Evolutionary conservation across 2,113 vertebrate genomes (phyloP).

Genomic region (Pachyramphus minor): DNA sequence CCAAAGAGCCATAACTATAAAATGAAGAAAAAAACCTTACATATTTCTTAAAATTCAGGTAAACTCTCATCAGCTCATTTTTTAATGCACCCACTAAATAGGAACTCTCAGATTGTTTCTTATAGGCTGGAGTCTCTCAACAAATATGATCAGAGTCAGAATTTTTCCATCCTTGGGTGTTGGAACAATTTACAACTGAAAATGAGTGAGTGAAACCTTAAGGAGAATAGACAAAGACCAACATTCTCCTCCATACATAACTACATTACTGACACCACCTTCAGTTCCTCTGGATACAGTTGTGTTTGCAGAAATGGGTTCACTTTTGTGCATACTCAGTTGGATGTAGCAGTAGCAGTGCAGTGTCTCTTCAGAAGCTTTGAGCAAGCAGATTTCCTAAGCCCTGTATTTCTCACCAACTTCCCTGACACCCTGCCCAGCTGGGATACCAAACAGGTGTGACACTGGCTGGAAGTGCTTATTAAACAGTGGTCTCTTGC

Average conservation of each 20-base stretch:
- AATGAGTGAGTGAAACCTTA: background rate
- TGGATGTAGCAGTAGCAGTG: background rate
- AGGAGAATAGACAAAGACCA: background rate
- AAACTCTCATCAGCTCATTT: background rate
- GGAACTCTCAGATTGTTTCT: background rate
- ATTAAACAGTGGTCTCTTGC: background rate
- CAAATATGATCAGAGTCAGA: background rate
- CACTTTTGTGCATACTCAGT: background rate
- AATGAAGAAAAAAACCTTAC: background rate
- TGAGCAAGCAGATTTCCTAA: background rate
- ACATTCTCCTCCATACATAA: background rate
- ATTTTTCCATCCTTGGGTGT: background rate
- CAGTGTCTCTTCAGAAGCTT: background rate
- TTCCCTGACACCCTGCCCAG: background rate
- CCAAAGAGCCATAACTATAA: background rate
- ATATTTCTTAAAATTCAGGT: background rate
- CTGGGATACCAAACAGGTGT: background rate
- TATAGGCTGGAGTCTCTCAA: background rate
- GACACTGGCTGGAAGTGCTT: background rate
- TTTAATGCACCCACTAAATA: background rate
- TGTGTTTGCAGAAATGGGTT: background rate
- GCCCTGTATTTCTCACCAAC: background rate
- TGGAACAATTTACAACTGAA: background rate
- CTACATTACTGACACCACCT: background rate
- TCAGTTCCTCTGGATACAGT: background rate